Evolutionary conservation across 2,113 vertebrate species (phyloP).

Genomic region (Geococcyx californianus): DNA sequence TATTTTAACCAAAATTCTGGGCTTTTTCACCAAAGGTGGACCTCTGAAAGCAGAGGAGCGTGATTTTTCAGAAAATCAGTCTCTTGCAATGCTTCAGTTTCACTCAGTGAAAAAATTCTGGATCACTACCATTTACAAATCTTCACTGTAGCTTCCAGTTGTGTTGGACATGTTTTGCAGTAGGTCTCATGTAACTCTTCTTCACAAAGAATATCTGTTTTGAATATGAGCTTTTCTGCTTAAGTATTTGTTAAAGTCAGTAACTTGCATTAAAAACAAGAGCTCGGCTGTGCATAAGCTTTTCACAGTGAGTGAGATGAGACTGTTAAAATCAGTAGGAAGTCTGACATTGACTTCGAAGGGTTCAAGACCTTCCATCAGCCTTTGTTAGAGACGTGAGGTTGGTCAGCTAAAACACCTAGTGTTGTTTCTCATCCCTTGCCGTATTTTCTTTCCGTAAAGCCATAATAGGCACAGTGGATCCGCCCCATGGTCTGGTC

Average conservation of each 20-base stretch:
- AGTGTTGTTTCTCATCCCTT: accelerated
- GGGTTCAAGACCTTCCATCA: neutral
- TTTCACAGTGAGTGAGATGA: neutral
- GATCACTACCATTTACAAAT: neutral
- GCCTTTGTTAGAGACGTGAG: neutral
- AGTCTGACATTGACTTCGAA: neutral
- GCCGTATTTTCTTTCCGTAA: neutral
- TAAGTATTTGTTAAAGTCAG: neutral
- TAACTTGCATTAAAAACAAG: neutral
- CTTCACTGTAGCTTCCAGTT: neutral
- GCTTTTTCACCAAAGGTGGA: neutral
- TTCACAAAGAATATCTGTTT: neutral
- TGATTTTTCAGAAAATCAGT: neutral
- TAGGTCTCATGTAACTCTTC: neutral
- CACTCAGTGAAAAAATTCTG: neutral
- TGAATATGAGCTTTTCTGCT: neutral
- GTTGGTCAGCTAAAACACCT: neutral
- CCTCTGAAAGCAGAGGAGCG: neutral
- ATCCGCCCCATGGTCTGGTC: neutral
- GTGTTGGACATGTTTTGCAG: neutral
- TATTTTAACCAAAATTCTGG: neutral
- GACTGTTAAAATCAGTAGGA: neutral
- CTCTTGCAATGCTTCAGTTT: neutral
- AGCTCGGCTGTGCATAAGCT: neutral
- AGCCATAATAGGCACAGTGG: neutral